phyloP scores from a whole-genome alignment of 1,140 invertebrate species.

The Drosophila cardini region DNA sequence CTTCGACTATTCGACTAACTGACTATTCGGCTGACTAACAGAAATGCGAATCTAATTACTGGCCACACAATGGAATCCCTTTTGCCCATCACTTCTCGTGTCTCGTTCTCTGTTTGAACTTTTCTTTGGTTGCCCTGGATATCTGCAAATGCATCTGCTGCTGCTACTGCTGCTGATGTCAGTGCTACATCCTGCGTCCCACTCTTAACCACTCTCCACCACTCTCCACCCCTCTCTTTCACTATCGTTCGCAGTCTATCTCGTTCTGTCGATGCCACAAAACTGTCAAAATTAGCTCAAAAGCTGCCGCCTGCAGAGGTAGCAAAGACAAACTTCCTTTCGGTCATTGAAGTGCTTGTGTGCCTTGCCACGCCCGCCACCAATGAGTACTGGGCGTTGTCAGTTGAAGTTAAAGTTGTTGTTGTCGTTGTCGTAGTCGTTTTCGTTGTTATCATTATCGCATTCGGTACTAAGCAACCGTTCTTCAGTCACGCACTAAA shows the following conservation, averaged over 20 bases:
- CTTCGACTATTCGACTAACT: too few relatives aligned
- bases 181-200: constrained; percentile 19
- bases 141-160: constrained; percentile 21
- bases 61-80: constrained; percentile 60
- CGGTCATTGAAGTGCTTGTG: constrained; percentile 25
- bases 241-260: background rate
- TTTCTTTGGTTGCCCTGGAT: constrained; percentile 29
- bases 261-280: constrained; percentile 43
- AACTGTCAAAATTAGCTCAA: constrained; percentile 71
- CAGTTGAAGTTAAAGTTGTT: background rate
- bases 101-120: constrained; percentile 15
- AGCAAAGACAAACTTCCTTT: constrained; percentile 36
- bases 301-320: constrained; percentile 49
- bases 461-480: constrained; percentile 5
- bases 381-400: constrained; percentile 30
- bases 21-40: background rate
- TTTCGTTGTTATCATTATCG: constrained; percentile 32
- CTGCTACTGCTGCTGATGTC: constrained; percentile 23
- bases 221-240: constrained; percentile 4
- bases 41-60: constrained; percentile 75
- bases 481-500: constrained; percentile 65
- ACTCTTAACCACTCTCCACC: too few relatives aligned
- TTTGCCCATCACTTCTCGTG: constrained; percentile 6
- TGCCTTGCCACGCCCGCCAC: background rate
- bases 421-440: constrained; percentile 6